Evolutionary conservation across 2,113 vertebrate species (phyloP).

Genomic region (Pluvialis apricaria): DNA sequence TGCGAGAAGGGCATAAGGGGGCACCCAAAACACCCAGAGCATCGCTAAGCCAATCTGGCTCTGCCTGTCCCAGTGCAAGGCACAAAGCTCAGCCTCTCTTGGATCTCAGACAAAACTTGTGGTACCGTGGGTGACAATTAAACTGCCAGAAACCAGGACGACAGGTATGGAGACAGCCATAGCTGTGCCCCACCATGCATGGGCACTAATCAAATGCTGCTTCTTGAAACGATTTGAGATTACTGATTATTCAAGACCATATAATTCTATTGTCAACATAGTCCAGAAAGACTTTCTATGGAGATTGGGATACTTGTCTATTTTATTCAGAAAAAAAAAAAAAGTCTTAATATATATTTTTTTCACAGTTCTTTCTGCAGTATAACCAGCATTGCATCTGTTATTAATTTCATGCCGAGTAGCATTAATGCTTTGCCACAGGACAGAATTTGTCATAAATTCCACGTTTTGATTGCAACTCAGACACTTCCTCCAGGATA

Average conservation of each 20-base stretch:
- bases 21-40: no score
- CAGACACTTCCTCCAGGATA: background rate
- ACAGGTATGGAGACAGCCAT: fast-evolving
- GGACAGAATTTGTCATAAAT: background rate
- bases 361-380: background rate
- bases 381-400: background rate
- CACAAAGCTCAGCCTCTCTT: background rate
- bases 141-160: background rate
- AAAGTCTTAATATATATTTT: background rate
- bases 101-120: background rate
- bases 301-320: background rate
- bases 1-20: background rate
- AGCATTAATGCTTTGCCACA: background rate
- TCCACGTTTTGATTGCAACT: background rate
- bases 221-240: background rate
- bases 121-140: background rate
- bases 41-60: background rate
- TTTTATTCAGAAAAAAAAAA: background rate
- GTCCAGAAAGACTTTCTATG: background rate
- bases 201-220: background rate
- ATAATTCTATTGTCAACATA: background rate
- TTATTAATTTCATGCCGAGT: background rate
- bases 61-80: fast-evolving
- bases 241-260: background rate
- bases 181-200: fast-evolving